These are phyloP conservation scores for Grapholita molesta DNA, from an alignment of 1,140 invertebrate species.

Conservation along the genomic window DNA sequence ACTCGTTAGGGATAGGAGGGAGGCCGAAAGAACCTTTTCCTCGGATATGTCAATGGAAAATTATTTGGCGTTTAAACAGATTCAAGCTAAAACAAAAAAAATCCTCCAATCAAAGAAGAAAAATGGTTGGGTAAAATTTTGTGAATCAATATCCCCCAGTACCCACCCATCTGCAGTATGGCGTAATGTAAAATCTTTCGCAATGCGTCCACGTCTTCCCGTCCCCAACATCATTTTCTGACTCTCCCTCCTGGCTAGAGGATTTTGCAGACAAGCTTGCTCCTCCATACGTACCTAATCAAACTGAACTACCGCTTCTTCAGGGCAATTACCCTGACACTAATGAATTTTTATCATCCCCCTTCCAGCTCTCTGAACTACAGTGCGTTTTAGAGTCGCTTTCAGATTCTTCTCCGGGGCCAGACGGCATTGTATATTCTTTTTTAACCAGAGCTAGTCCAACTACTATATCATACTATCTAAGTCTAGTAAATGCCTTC, in stretches of 20 bases:
- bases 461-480: background rate
- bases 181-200: conserved; percentile 31
- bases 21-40: background rate
- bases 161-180: background rate
- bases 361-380: background rate
- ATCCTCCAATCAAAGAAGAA: background rate
- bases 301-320: background rate
- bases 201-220: background rate
- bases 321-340: too few species aligned
- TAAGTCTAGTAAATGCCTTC: conserved; percentile 15
- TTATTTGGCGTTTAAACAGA: background rate
- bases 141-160: background rate
- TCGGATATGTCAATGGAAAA: background rate
- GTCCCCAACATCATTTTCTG: background rate
- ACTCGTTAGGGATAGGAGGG: background rate
- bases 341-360: background rate
- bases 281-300: conserved; percentile 15
- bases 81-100: background rate
- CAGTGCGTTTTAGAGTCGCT: background rate
- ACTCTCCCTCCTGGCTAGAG: background rate
- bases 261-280: background rate
- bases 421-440: conserved; percentile 26
- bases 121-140: background rate
- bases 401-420: background rate
- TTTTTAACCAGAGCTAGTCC: background rate